Evolutionary conservation across 35 echinoderm and acorn worm species (phyloP).

Genomic region (Holothuria glaberrima): DNA sequence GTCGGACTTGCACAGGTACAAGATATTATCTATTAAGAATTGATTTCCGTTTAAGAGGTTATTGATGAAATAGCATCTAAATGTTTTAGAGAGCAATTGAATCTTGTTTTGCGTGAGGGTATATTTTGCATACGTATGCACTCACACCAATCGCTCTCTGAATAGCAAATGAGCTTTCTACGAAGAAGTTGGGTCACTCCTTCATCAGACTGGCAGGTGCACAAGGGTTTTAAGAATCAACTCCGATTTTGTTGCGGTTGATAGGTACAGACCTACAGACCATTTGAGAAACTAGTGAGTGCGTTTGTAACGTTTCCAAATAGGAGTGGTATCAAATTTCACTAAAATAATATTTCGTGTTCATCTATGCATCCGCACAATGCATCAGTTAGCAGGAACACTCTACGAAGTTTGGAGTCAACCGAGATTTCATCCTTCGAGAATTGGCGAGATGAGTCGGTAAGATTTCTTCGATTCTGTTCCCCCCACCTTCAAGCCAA

Average conservation of each 20-base stretch:
- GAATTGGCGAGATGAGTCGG: conserved; percentile 34
- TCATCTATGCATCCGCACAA: background rate
- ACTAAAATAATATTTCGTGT: background rate
- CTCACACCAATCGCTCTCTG: too few relatives aligned
- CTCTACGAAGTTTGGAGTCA: conserved; percentile 54
- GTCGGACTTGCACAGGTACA: too few relatives aligned
- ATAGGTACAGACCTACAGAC: background rate
- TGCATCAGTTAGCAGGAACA: conserved; percentile 59
- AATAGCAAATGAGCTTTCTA: background rate
- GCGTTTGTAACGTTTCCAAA: background rate
- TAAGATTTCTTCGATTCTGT: background rate
- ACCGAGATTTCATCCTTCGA: conserved; percentile 47
- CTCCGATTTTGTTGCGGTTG: too few relatives aligned
- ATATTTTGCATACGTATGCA: conserved; percentile 6
- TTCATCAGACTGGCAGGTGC: conserved; percentile 34
- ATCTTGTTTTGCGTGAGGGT: background rate
- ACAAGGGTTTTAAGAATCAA: too few relatives aligned
- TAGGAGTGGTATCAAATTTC: background rate
- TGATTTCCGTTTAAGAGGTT: background rate
- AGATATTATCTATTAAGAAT: background rate
- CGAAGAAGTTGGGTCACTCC: background rate
- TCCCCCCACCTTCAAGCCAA: too few relatives aligned
- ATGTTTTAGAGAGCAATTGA: background rate
- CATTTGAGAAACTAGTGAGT: background rate
- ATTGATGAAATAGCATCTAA: background rate